Evolutionary conservation across 2,113 vertebrate species (phyloP).

Genomic region (Coryphaenoides rupestris): DNA sequence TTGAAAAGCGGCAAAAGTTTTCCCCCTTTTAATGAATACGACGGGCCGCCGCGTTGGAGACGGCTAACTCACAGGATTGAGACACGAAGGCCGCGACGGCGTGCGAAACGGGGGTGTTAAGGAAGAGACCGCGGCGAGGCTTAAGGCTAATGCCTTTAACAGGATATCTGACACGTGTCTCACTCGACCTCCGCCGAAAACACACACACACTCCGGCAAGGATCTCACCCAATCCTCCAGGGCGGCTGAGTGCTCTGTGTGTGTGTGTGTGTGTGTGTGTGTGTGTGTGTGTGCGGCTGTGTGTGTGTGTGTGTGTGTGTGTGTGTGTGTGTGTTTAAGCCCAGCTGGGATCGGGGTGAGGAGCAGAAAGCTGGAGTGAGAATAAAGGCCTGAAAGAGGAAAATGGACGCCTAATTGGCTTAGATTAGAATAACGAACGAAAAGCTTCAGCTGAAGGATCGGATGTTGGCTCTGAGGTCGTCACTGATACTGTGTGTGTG

Average conservation of each 20-base stretch:
- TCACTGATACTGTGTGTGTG: constrained; percentile 33
- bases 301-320: constrained; percentile 67
- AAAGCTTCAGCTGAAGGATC: constrained; percentile 26
- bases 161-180: constrained; percentile 63
- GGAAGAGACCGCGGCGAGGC: constrained; percentile 20
- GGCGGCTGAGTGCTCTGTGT: constrained; percentile 63
- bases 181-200: constrained; percentile 43
- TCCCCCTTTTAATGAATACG: too few species aligned
- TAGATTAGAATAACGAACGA: constrained; percentile 50
- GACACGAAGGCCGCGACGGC: constrained; percentile 14
- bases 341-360: constrained; percentile 57
- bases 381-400: constrained; percentile 40
- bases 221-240: constrained; percentile 37
- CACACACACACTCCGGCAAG: constrained; percentile 52
- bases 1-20: too few species aligned
- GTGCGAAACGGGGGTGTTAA: constrained; percentile 1
- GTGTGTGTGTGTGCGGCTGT: constrained; percentile 68
- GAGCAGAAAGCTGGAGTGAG: constrained; percentile 37
- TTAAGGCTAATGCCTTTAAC: constrained; percentile 52
- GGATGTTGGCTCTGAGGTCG: constrained; percentile 47
- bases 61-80: constrained; percentile 16
- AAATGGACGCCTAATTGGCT: constrained; percentile 61
- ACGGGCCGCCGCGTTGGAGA: too few species aligned
- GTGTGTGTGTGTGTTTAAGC: constrained; percentile 68
- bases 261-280: constrained; percentile 67